phyloP scores from a whole-genome alignment of 2,113 vertebrate genomes.

The Gracilinanus agilis region DNA sequence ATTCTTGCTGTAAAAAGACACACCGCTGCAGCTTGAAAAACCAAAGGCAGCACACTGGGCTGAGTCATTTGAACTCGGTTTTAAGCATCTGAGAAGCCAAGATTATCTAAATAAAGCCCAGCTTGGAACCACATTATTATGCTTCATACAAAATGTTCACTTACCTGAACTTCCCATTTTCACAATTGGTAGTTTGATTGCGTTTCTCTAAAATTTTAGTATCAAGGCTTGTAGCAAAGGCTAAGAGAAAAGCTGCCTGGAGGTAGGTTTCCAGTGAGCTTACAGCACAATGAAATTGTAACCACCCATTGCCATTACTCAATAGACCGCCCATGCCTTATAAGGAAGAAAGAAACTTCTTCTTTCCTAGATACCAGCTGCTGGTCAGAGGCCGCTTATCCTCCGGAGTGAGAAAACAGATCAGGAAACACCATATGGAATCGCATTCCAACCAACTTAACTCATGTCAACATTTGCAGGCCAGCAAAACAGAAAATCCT shows the following conservation, averaged over 20 bases:
- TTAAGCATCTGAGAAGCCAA: neutral
- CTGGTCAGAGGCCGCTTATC: conserved; percentile 75
- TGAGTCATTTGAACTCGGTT: neutral
- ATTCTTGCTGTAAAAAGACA: neutral
- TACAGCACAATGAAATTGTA: conserved; percentile 43
- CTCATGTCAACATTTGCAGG: neutral
- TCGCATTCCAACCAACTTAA: neutral
- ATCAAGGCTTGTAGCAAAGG: neutral
- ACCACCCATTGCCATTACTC: conserved; percentile 69
- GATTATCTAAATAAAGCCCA: neutral
- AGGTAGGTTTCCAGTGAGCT: neutral
- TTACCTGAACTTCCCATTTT: neutral
- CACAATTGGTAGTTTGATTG: neutral
- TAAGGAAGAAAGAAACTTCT: conserved; percentile 72
- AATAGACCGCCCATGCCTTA: conserved; percentile 79
- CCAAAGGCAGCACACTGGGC: neutral
- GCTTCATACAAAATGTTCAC: neutral
- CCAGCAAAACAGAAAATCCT: neutral
- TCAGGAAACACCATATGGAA: neutral
- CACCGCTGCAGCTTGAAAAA: neutral
- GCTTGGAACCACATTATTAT: neutral
- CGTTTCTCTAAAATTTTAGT: neutral
- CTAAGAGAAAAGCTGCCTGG: conserved; percentile 8
- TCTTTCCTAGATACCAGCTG: conserved; percentile 68
- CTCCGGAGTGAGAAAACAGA: conserved; percentile 72